phyloP scores from a whole-genome alignment of 2,888 invertebrate genomes.

The Troides helena region DNA sequence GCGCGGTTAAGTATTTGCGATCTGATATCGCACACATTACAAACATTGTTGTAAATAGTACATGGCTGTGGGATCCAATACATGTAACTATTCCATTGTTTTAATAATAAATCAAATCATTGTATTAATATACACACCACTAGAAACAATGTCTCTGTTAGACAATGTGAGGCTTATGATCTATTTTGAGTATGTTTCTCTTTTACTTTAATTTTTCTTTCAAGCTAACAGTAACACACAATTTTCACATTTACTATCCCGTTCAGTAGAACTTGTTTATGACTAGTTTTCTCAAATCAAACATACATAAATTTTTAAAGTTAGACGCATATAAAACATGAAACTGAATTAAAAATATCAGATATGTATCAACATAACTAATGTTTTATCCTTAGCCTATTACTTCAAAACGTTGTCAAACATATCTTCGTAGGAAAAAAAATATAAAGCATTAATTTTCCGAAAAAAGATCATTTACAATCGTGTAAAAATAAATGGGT shows the following conservation, averaged over 20 bases:
- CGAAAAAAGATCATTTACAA: slow-evolving; percentile 12
- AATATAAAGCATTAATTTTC: slow-evolving; percentile 5
- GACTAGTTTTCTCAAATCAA: too few species aligned
- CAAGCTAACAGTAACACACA: too few species aligned
- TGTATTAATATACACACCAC: background rate
- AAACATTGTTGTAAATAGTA: slow-evolving; percentile 4
- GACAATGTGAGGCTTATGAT: too few species aligned
- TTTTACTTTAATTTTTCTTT: too few species aligned
- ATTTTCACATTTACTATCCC: too few species aligned
- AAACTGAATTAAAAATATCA: background rate
- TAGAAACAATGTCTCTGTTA: background rate
- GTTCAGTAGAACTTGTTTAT: too few species aligned
- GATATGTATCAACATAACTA: background rate
- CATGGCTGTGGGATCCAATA: background rate
- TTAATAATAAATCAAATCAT: background rate
- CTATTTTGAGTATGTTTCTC: too few species aligned
- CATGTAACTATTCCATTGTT: background rate
- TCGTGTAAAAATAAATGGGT: slow-evolving; percentile 44
- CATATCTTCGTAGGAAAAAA: background rate
- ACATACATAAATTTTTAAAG: background rate
- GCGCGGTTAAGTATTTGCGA: slow-evolving; percentile 20
- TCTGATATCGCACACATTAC: slow-evolving; percentile 20
- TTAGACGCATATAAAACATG: background rate
- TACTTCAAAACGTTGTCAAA: background rate
- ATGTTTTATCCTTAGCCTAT: background rate